Conservation (phyloP, 1,140 invertebrate species). For the Hylaeus volcanicus region DNA sequence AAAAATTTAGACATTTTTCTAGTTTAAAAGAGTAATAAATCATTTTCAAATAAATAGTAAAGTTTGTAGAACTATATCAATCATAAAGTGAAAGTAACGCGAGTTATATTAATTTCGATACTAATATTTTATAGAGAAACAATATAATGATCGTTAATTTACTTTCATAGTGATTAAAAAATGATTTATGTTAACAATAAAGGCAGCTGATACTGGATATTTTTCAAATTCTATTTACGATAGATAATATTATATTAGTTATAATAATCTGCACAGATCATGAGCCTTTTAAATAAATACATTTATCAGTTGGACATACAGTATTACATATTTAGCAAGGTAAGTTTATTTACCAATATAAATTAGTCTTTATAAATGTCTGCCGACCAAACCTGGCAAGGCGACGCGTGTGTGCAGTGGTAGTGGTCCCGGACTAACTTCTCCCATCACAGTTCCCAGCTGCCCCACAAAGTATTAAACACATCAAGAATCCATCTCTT, state of each 20-base stretch:
- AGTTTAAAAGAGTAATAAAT: constrained; percentile 2
- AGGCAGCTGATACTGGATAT: not conserved
- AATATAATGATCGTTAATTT: not conserved
- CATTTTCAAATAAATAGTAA: constrained; percentile 3
- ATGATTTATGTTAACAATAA: constrained; percentile 1
- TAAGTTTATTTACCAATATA: constrained; percentile 47
- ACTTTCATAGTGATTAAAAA: not conserved
- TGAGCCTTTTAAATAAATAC: constrained; percentile 40
- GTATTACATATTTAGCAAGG: constrained; percentile 40
- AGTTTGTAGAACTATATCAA: not conserved
- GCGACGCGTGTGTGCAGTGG: constrained; percentile 75
- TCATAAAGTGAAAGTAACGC: constrained; percentile 8
- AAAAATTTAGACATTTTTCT: not conserved
- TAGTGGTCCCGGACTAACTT: constrained; percentile 76
- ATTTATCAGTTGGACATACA: constrained; percentile 51
- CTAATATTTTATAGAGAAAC: not conserved
- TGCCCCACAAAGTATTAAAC: constrained; percentile 76
- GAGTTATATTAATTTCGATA: not conserved
- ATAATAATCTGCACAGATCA: constrained; percentile 21
- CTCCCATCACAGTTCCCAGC: constrained; percentile 76
- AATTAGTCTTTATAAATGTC: constrained; percentile 71
- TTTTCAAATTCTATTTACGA: constrained; percentile 17
- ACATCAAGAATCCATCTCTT: constrained; percentile 69
- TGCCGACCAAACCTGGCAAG: constrained; percentile 75
- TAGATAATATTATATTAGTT: constrained; percentile 7